Percentiles rank a stretch among this genome's conserved stretches.
These are phyloP conservation scores for Agrotis segetum DNA, from an alignment of 2,888 invertebrate species.

Conservation along the genomic window DNA sequence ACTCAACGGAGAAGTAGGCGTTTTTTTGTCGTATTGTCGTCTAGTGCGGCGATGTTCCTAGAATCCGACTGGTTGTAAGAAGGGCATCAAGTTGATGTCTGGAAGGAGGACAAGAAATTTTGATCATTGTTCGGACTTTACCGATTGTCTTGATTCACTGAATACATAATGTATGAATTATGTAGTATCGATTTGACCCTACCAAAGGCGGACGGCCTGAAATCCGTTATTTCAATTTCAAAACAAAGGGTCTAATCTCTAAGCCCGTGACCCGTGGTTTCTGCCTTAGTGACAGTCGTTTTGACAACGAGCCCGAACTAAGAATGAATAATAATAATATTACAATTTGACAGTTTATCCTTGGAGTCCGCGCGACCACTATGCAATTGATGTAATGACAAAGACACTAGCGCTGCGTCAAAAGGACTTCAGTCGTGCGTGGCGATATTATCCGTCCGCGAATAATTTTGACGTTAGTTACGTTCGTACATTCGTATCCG, in stretches of 20 bases:
- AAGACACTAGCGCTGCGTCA: too few species aligned
- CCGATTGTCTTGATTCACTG: conserved; percentile 36
- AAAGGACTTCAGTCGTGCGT: too few species aligned
- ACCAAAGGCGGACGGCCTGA: conserved; percentile 16
- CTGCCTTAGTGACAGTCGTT: too few species aligned
- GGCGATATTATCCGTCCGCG: too few species aligned
- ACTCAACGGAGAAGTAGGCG: conserved; percentile 54
- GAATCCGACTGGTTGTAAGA: conserved; percentile 24
- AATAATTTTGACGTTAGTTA: too few species aligned
- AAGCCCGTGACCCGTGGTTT: too few species aligned
- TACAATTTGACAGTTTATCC: too few species aligned
- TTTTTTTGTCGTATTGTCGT: conserved; percentile 46
- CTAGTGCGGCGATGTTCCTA: conserved; percentile 39
- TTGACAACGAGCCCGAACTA: too few species aligned
- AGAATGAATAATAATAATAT: too few species aligned
- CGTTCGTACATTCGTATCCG: too few species aligned
- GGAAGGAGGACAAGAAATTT: conserved; percentile 21
- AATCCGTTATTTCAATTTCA: conserved; percentile 36
- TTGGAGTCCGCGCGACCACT: too few species aligned
- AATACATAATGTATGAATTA: conserved; percentile 28
- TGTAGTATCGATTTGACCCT: conserved; percentile 18
- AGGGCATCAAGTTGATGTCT: conserved; percentile 20
- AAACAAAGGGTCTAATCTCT: conserved; percentile 2
- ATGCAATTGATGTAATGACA: too few species aligned
- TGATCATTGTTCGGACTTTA: conserved; percentile 15